These are phyloP conservation scores for Ataeniobius toweri DNA, from an alignment of 2,797 vertebrate species.

Conservation along the genomic window DNA sequence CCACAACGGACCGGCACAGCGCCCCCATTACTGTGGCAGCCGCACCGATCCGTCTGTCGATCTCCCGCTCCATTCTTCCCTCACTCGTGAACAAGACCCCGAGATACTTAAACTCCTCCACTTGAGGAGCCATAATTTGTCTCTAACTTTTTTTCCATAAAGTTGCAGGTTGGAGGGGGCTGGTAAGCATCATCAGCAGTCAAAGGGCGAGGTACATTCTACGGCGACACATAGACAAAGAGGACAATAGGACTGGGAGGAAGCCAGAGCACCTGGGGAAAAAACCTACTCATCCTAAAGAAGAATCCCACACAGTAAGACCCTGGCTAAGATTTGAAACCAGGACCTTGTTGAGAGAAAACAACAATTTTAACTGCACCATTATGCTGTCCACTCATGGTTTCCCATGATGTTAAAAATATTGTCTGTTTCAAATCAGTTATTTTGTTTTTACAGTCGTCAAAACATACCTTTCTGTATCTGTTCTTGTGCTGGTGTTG, in stretches of 20 bases:
- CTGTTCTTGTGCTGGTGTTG: constrained; percentile 39
- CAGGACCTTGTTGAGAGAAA: background rate
- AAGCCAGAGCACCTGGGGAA: background rate
- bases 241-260: background rate
- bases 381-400: background rate
- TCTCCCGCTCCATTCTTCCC: too few relatives aligned
- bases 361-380: background rate
- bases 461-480: constrained; percentile 1
- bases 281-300: background rate
- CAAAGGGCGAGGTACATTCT: background rate
- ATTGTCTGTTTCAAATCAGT: background rate
- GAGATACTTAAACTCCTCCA: too few relatives aligned
- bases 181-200: background rate
- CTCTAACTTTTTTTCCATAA: too few relatives aligned
- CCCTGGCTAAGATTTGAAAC: background rate
- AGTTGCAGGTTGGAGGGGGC: background rate
- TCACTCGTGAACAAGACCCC: too few relatives aligned
- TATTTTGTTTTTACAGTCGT: background rate
- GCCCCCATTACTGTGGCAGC: too few relatives aligned
- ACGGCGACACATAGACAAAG: background rate
- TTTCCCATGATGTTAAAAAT: background rate
- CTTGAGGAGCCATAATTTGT: too few relatives aligned
- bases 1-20: too few relatives aligned
- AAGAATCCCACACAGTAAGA: background rate
- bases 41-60: too few relatives aligned